These are phyloP conservation scores for Philereme transversata DNA, from an alignment of 2,888 invertebrate genomes.

Conservation along the genomic window DNA sequence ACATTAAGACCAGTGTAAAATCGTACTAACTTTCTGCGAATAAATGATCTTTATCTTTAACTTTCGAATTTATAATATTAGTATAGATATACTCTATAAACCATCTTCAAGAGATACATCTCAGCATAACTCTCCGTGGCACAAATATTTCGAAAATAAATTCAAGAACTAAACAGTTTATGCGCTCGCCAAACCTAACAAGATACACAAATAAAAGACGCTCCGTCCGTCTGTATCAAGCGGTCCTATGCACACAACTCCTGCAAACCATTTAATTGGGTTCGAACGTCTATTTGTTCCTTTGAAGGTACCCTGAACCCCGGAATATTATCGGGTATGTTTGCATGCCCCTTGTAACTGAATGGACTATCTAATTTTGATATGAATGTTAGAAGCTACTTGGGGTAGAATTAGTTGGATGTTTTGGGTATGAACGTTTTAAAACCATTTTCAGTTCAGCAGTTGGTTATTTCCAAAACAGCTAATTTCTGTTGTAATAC, in stretches of 20 bases:
- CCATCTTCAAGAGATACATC: too few relatives aligned
- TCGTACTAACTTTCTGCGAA: too few relatives aligned
- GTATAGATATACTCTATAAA: too few relatives aligned
- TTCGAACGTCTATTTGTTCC: constrained; percentile 63
- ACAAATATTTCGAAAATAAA: too few relatives aligned
- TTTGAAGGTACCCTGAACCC: constrained; percentile 8
- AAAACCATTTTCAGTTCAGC: too few relatives aligned
- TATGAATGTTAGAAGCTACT: constrained; percentile 24
- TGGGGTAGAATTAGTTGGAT: not conserved
- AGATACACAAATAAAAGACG: constrained; percentile 41
- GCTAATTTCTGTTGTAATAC: too few relatives aligned
- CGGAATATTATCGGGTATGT: constrained; percentile 32
- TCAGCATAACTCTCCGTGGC: too few relatives aligned
- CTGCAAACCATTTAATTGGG: constrained; percentile 70
- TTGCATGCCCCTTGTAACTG: constrained; percentile 35
- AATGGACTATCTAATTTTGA: constrained; percentile 30
- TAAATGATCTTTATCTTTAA: too few relatives aligned
- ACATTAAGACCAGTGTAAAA: too few relatives aligned
- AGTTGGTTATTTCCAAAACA: too few relatives aligned
- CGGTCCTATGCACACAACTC: constrained; percentile 67
- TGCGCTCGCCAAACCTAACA: constrained; percentile 29
- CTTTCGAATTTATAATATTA: too few relatives aligned
- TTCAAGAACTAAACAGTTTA: constrained; percentile 21
- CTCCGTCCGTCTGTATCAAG: constrained; percentile 39
- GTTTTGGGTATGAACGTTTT: too few relatives aligned